Evolutionary conservation across 2,113 vertebrate species (phyloP).

Genomic region (Theristicus caerulescens): DNA sequence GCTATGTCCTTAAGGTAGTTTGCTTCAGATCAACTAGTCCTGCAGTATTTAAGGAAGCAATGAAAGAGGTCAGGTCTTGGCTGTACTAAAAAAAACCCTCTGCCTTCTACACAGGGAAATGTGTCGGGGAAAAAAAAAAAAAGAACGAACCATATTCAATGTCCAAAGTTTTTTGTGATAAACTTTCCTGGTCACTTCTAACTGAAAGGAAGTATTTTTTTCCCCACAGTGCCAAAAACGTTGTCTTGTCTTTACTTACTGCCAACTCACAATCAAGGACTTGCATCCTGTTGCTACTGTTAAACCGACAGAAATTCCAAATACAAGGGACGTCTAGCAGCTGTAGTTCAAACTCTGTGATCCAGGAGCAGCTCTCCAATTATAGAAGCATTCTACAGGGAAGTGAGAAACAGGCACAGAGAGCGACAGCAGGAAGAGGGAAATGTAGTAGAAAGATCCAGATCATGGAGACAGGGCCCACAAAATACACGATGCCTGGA

Average conservation of each 20-base stretch:
- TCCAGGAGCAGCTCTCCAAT: background rate
- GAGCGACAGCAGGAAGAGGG: background rate
- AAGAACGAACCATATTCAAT: background rate
- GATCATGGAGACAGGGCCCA: background rate
- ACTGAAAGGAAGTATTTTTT: background rate
- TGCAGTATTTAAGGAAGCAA: background rate
- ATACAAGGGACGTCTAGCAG: background rate
- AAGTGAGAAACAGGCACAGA: background rate
- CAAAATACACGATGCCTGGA: background rate
- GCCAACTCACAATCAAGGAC: conserved; percentile 29
- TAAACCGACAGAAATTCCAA: conserved; percentile 11
- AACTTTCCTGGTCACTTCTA: background rate
- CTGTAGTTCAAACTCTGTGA: background rate
- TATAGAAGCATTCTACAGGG: background rate
- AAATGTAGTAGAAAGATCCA: background rate
- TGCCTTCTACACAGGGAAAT: background rate
- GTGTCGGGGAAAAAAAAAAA: background rate
- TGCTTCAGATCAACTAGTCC: background rate
- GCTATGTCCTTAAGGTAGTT: background rate
- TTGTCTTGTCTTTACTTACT: background rate
- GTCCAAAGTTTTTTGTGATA: background rate
- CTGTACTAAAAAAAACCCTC: background rate
- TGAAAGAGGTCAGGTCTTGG: background rate
- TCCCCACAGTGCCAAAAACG: background rate
- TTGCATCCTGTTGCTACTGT: conserved; percentile 37